Evolutionary conservation across 2,797 vertebrate genomes (phyloP), one percentile per base, ranked within the genome.

Genomic region (Hephaestus fuliginosus): DNA sequence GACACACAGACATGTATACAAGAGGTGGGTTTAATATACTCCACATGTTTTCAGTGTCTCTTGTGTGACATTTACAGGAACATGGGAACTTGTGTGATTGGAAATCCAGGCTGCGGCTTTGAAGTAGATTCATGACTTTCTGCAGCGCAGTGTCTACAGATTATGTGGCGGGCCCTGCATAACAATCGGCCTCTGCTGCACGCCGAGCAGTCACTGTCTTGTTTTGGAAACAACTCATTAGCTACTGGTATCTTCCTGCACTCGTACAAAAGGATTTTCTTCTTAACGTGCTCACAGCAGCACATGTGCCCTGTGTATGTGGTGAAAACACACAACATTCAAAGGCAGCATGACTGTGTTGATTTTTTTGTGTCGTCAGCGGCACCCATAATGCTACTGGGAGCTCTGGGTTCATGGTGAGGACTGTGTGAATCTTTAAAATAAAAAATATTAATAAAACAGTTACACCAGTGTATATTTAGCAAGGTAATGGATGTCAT

Each of bases 11-110:
- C 56, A 58, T 18, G 20, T 39, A 58, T 22, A 87, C 39, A 76
- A 81, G 76, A 46, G 39, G 82, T 58, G 51, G 43, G 66, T 87
- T 69, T 82, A 85, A 89, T 86, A 80, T 7, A n/a, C 80, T 63
- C 80, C 90, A 89, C 83, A 89, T 91, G 84, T 84, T 87, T 83
- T 77, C 63, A 25, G 46, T 73, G 74, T 72, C 81, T 80, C 86
- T 76, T 67, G 51, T 86, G 91, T 83, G 81, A 88, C 89, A 83
- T 91, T 89, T 81, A 91, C 72, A 90, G 76, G 65, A 90, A 91
- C 75, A 78, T 43, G 56, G 78, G 80, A 81, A 81, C 65, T 71
- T 25, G 39, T 82, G 76, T 68, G 80, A 89, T 89, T 79, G 55
- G 75, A 85, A 90, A 86, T 81, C 81, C 87, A 90, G 86, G 77